Evolutionary conservation across 2,797 vertebrate species (phyloP).

Genomic region (Phoxinus dragarum): DNA sequence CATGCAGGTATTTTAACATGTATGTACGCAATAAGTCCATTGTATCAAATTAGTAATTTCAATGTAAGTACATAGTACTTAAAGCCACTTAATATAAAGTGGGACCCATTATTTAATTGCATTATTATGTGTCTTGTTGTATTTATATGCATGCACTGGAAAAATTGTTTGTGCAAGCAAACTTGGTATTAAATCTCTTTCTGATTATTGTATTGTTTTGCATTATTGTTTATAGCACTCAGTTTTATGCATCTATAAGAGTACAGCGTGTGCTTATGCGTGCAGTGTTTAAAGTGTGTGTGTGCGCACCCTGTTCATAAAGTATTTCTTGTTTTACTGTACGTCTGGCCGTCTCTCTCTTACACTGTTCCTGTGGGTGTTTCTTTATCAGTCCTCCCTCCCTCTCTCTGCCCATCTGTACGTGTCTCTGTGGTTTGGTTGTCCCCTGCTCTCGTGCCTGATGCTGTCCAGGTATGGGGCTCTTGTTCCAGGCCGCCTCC

Average conservation of each 20-base stretch:
- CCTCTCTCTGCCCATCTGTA: conserved; percentile 35
- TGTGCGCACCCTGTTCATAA: background rate
- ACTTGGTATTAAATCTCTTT: background rate
- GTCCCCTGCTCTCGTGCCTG: conserved; percentile 24
- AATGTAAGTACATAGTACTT: too few species aligned
- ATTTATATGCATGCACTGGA: background rate
- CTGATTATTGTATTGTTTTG: background rate
- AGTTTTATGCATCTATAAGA: background rate
- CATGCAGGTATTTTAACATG: too few species aligned
- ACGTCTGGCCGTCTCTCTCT: background rate
- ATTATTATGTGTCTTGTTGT: background rate
- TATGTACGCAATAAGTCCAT: too few species aligned
- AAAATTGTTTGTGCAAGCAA: background rate
- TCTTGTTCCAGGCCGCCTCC: conserved; percentile 37
- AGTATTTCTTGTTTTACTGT: conserved; percentile 24
- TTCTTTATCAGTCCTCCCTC: conserved; percentile 26
- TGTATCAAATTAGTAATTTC: too few species aligned
- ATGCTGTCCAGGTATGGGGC: conserved; percentile 39
- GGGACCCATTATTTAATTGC: background rate
- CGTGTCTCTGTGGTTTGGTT: background rate
- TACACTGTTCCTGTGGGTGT: conserved; percentile 1
- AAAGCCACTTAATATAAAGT: too few species aligned
- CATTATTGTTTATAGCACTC: background rate
- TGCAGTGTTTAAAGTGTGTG: conserved; percentile 5
- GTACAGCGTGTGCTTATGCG: background rate